Evolutionary conservation across 1,140 invertebrate species (phyloP).

Genomic region (Drosophila kepulauana): DNA sequence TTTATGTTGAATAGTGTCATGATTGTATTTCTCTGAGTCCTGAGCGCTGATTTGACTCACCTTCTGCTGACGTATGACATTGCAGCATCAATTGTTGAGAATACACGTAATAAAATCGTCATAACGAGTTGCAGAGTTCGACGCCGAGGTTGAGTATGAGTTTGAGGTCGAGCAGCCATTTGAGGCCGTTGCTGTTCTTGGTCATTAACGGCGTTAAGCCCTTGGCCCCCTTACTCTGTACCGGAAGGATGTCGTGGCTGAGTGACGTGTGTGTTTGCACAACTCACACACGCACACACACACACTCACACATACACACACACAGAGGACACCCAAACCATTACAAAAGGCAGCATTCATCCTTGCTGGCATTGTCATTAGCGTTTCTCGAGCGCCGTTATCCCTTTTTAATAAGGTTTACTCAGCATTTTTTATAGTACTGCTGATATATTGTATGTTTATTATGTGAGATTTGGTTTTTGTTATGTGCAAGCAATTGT

Average conservation of each 20-base stretch:
- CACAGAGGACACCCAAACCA: constrained; percentile 20
- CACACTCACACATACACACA: constrained; percentile 27
- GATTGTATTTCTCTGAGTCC: constrained; percentile 34
- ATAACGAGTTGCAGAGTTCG: constrained; percentile 38
- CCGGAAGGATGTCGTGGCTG: constrained; percentile 80
- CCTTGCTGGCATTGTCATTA: constrained; percentile 72
- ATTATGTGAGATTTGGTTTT: constrained; percentile 74
- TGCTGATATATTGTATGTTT: constrained; percentile 66
- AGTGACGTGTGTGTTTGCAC: constrained; percentile 80
- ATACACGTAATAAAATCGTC: constrained; percentile 75
- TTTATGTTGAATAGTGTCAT: constrained; percentile 40
- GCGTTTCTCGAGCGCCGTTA: constrained; percentile 74
- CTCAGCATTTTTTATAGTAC: constrained; percentile 71
- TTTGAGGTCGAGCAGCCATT: background rate
- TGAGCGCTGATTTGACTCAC: constrained; percentile 64
- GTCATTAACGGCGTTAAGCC: constrained; percentile 81
- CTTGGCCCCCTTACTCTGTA: constrained; percentile 22
- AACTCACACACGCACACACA: constrained; percentile 34
- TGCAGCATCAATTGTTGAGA: constrained; percentile 81
- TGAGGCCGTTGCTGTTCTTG: constrained; percentile 64
- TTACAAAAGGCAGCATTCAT: constrained; percentile 15
- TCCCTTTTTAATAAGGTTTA: constrained; percentile 83
- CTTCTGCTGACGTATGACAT: constrained; percentile 82
- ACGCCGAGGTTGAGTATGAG: background rate
- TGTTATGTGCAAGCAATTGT: constrained; percentile 64